Conservation (phyloP, 2,888 invertebrate genomes). For the Hypomecis atomaria region DNA sequence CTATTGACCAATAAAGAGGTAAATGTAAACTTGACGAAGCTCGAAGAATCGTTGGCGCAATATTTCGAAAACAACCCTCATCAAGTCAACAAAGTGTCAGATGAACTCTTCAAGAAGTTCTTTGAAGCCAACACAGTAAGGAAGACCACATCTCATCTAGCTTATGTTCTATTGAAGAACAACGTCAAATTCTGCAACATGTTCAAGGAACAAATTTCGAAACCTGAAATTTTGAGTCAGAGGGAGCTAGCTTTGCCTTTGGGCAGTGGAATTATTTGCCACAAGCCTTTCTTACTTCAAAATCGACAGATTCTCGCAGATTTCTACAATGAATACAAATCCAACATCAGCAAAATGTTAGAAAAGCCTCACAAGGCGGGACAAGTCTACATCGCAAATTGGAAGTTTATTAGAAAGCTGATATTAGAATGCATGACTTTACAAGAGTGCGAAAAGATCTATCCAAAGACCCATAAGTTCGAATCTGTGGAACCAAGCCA, state of each 20-base stretch:
- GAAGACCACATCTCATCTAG: conserved; percentile 85
- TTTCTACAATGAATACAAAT: conserved; percentile 85
- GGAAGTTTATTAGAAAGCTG: conserved; percentile 83
- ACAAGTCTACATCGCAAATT: conserved; percentile 86
- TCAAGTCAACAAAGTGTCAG: conserved; percentile 75
- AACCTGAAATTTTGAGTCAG: conserved; percentile 79
- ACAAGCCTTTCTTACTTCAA: conserved; percentile 69
- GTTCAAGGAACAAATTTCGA: conserved; percentile 75
- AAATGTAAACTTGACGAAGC: conserved; percentile 74
- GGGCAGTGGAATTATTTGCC: conserved; percentile 74
- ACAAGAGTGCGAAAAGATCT: conserved; percentile 82
- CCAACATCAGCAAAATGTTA: conserved; percentile 86
- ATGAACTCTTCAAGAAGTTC: conserved; percentile 82
- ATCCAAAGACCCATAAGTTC: conserved; percentile 86
- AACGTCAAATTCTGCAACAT: conserved; percentile 75
- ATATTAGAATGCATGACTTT: conserved; percentile 85
- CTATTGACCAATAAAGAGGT: conserved; percentile 70
- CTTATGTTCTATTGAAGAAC: conserved; percentile 83
- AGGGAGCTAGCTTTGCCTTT: conserved; percentile 87
- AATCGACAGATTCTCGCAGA: conserved; percentile 75
- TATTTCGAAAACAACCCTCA: conserved; percentile 87
- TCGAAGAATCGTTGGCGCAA: conserved; percentile 82
- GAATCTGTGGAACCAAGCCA: conserved; percentile 86
- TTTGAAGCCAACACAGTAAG: conserved; percentile 79
- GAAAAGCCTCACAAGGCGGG: conserved; percentile 89